These are phyloP conservation scores for Seriola rivoliana DNA, from an alignment of 2,113 vertebrate species.

Conservation along the genomic window DNA sequence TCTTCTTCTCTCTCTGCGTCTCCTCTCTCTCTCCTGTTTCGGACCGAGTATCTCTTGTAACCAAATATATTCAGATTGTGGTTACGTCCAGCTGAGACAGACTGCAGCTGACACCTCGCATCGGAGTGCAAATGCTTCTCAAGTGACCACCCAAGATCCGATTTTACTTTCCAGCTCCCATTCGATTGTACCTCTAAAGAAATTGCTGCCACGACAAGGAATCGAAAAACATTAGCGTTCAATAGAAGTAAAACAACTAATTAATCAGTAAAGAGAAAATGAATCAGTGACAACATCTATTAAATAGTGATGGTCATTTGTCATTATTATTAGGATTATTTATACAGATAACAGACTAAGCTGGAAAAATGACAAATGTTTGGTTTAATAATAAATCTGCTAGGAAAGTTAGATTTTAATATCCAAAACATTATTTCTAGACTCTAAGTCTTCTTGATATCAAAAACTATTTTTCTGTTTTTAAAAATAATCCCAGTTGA, in stretches of 20 bases:
- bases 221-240: background rate
- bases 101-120: background rate
- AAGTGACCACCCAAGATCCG: background rate
- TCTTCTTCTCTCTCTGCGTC: conserved; percentile 5
- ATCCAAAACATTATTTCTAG: too few species aligned
- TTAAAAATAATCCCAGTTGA: background rate
- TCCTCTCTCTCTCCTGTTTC: background rate
- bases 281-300: too few species aligned
- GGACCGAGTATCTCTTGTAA: conserved; percentile 5
- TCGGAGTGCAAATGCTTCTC: conserved; percentile 17
- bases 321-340: too few species aligned
- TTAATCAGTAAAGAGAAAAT: too few species aligned
- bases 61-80: conserved; percentile 34
- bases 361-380: too few species aligned
- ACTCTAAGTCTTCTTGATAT: too few species aligned
- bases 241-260: background rate
- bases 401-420: too few species aligned
- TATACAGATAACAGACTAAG: too few species aligned
- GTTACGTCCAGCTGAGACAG: background rate
- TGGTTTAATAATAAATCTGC: too few species aligned
- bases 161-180: conserved; percentile 6
- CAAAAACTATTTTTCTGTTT: too few species aligned
- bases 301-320: too few species aligned
- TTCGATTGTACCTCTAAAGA: background rate
- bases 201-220: background rate